Conservation (phyloP, 2,797 vertebrate species). For the Hemibagrus guttatus region DNA sequence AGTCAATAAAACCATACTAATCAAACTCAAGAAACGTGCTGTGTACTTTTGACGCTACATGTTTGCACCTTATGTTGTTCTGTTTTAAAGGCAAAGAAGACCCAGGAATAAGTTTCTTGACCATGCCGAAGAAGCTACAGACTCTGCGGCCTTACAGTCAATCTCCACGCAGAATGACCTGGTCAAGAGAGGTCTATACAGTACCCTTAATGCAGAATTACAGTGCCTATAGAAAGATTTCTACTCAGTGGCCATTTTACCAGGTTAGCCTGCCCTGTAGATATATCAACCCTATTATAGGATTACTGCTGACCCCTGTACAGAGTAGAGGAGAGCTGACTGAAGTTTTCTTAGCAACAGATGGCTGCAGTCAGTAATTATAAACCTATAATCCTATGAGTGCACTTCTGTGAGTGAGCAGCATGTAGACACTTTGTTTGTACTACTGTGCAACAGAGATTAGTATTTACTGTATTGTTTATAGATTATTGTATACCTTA, state of each 20-base stretch:
- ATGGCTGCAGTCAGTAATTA: background rate
- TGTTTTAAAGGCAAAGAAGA: conserved; percentile 44
- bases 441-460: background rate
- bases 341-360: background rate
- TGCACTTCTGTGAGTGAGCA: background rate
- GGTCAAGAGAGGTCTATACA: conserved; percentile 51
- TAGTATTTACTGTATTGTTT: background rate
- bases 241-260: conserved; percentile 6
- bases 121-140: conserved; percentile 20
- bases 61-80: background rate
- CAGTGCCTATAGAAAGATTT: background rate
- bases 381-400: background rate
- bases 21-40: background rate
- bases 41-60: background rate
- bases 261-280: background rate
- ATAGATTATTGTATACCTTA: background rate
- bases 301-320: background rate
- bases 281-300: background rate
- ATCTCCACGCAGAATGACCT: conserved; percentile 33
- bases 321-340: background rate
- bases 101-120: conserved; percentile 13
- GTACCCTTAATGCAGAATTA: background rate
- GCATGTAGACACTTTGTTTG: background rate
- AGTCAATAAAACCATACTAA: background rate
- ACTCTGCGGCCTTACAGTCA: conserved; percentile 7